Conservation (phyloP, 2,888 invertebrate species). For the Suillia variegata region DNA sequence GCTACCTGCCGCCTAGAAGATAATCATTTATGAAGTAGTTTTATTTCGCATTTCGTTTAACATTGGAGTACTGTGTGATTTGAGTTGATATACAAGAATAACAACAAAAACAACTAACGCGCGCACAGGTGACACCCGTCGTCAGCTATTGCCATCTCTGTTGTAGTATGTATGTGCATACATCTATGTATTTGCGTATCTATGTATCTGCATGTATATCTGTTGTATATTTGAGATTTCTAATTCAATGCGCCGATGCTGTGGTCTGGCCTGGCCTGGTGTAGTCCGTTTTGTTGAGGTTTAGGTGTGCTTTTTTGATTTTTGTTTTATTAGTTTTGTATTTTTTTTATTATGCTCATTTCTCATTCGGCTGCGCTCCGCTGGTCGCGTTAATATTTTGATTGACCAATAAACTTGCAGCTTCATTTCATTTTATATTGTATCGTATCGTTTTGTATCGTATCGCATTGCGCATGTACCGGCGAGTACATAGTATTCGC, state of each 20-base stretch:
- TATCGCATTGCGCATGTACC: too few relatives aligned
- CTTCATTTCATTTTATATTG: conserved; percentile 45
- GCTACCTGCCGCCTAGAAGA: too few relatives aligned
- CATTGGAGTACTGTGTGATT: too few relatives aligned
- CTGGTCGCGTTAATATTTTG: conserved; percentile 34
- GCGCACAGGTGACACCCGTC: conserved; percentile 17
- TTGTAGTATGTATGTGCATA: neutral
- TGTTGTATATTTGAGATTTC: conserved; percentile 24
- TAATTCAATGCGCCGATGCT: conserved; percentile 26
- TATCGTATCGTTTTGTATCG: neutral
- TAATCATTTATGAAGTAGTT: too few relatives aligned
- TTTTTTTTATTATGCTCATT: neutral
- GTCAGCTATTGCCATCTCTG: conserved; percentile 3
- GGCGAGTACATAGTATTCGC: too few relatives aligned
- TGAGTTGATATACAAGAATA: too few relatives aligned
- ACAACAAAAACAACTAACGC: conserved; percentile 1
- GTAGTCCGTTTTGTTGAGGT: neutral
- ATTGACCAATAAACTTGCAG: conserved; percentile 60
- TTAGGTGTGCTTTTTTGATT: neutral
- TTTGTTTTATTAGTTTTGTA: neutral
- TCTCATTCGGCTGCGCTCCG: neutral
- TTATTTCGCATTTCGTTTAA: too few relatives aligned
- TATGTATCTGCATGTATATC: neutral
- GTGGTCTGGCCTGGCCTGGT: too few relatives aligned
- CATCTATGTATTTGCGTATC: neutral